These are phyloP conservation scores for Leucopsar rothschildi DNA, from an alignment of 2,113 vertebrate species.

Conservation along the genomic window DNA sequence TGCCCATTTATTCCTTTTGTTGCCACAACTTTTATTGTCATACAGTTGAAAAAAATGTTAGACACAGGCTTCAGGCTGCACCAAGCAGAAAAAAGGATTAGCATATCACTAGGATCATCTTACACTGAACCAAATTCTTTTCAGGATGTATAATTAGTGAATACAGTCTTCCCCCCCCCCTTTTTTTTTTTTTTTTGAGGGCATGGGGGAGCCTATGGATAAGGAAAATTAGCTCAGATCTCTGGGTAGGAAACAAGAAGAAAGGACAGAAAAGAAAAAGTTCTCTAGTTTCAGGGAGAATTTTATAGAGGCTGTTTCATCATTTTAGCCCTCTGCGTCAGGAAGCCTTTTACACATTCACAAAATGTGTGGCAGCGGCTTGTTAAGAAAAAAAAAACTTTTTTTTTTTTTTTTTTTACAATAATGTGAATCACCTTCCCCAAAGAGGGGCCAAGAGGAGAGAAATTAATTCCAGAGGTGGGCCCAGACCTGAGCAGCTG, in stretches of 20 bases:
- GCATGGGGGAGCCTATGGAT: conserved; percentile 39
- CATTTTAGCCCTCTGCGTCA: neutral
- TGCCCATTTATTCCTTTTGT: conserved; percentile 85
- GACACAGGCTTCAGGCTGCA: conserved; percentile 80
- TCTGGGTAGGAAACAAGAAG: conserved; percentile 61
- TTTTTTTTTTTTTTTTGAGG: conserved; percentile 14
- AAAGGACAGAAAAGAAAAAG: conserved; percentile 62
- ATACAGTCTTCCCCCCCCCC: conserved; percentile 42
- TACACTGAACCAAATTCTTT: conserved; percentile 86
- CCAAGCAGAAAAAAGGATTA: conserved; percentile 84
- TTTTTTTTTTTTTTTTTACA: too few species aligned
- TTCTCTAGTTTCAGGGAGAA: neutral
- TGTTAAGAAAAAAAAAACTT: neutral
- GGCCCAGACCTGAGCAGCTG: neutral
- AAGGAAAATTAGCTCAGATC: conserved; percentile 65
- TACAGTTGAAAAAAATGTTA: conserved; percentile 83
- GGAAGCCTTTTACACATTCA: neutral
- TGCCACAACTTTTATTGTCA: conserved; percentile 87
- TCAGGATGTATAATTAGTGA: conserved; percentile 83
- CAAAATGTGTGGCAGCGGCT: neutral
- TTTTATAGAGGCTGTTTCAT: conserved; percentile 22
- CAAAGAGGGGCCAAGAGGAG: neutral
- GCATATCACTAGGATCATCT: conserved; percentile 86
- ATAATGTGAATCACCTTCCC: neutral
- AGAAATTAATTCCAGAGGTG: neutral